Conservation (phyloP, 2,797 vertebrate genomes). For the Cygnus olor region DNA sequence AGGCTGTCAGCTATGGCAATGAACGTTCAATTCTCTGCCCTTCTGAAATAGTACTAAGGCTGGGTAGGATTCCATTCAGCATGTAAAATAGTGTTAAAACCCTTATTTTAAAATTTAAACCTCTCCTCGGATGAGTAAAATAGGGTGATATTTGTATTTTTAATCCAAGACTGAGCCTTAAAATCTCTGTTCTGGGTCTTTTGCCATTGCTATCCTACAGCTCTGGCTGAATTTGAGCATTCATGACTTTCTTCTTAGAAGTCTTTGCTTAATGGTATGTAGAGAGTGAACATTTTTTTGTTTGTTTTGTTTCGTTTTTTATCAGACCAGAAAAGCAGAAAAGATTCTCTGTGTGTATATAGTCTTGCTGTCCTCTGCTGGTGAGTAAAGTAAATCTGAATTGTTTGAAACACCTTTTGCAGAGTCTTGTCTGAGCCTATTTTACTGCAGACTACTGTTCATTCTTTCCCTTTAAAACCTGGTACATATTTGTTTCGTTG, state of each 20-base stretch:
- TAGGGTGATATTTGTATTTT: background rate
- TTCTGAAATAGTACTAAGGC: background rate
- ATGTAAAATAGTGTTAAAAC: background rate
- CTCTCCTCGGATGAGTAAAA: background rate
- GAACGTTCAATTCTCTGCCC: background rate
- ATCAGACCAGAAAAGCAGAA: background rate
- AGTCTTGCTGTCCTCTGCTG: conserved; percentile 56
- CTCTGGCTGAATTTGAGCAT: background rate
- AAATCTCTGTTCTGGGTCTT: rapidly evolving
- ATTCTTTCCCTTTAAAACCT: background rate
- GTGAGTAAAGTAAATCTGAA: background rate
- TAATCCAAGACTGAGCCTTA: background rate
- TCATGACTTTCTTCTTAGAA: background rate
- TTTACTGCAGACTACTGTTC: background rate
- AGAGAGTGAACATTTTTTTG: background rate
- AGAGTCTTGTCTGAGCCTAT: background rate
- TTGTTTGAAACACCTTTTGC: background rate
- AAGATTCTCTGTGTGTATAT: background rate
- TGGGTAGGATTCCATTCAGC: background rate
- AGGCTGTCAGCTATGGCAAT: background rate
- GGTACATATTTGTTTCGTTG: background rate
- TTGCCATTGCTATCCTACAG: background rate
- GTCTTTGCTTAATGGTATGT: background rate
- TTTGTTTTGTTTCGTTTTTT: too few species aligned
- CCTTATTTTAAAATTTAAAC: background rate